Evolutionary conservation across 2,888 invertebrate genomes (phyloP), one percentile per base, ranked within the genome.

Genomic region (Pegoplata infirma): DNA sequence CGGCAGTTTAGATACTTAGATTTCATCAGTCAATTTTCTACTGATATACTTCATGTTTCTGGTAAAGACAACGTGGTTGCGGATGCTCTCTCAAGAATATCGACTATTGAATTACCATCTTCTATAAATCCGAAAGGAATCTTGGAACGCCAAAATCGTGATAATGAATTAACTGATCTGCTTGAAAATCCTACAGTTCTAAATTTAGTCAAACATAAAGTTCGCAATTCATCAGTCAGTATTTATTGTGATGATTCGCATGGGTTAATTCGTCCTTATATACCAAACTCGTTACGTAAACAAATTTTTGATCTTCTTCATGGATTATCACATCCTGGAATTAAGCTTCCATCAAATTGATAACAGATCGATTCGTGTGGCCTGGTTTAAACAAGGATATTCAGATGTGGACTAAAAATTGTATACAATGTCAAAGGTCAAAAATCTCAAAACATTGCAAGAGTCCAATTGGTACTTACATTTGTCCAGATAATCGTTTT

Each of bases 291-390:
- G 1, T 14, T 36, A 32, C 14, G 16, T 5, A 72, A 84, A 80
- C 14, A 6, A 6, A 16, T 14, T 25, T 28, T 53, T 14, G 8
- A 53, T 28, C 16, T n/a, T 23, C 25, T 51, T 7, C 23, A 23
- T 25, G 14, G 25, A 3, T 25, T 28, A 14, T 28, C 25, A 1
- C 25, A 53, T 23, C 25, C 16, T 14, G 53, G 25, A 16, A 16
- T 25, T 2, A 3, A 25, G 7, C 5, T n/a, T n/a, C 25, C 4
- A n/a, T 5, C 2, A 51, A 51, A 25, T 25, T 25, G 6, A 25
- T 25, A 83, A 83, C 12, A 56, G 14, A 56, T 12, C n/a, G 47
- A 12, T 56, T 56, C 47, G 46, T 25, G 17, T 56, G 19, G 5
- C 44, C 79, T 49, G 55, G 55, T 4, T 2, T 16, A 25, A 16